Base-by-base conservation (phyloP, 1,140 invertebrate genomes). In the Mya arenaria region DNA sequence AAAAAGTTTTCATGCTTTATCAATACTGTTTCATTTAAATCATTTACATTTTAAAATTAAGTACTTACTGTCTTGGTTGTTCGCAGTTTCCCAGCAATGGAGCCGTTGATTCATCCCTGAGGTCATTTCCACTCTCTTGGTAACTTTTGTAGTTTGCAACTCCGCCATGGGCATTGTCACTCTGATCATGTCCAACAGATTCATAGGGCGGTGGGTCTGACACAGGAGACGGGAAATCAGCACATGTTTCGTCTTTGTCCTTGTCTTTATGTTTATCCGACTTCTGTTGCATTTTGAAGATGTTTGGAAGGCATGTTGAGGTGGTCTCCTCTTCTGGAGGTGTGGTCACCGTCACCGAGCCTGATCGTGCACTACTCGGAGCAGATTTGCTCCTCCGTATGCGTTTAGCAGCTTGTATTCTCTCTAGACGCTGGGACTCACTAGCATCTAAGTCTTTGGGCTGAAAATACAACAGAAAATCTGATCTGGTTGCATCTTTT, bases 271-370 rank as follows among this genome's bases (percentile, higher is more conserved):
- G 82, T 69, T 87, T 87, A 66, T 90, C 87, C 34, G 84, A 86
- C 71, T 86, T 84, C 83, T 88, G 86, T 30, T 89, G 86, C 86
- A 88, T 85, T 69, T 87, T 87, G 75, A 89, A 87, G 69, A 89
- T 89, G 68, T 88, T 91, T 58, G 89, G 90, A 85, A 91, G 84
- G 85, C 90, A 91, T 85, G 88, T 85, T 83, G 88, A 84, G 74
- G 86, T 85, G 58, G 71, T 69, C 19, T 55, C 71, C 69, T 87
- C 87, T 39, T 88, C 85, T 62, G 68, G 65, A 68, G 56, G 87
- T 62, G 65, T 80, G 84, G 62, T 83, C 32, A 79, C 83, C n/a
- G 81, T 82, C 36, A 82, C 82, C 28, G 83, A 85, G 44, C 81
- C 83, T 34, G 83, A 81, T 58, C 82, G 63, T 30, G 82, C 84